Evolutionary conservation across 2,888 invertebrate species (phyloP), one percentile per base, ranked within the genome.

Genomic region (Perithous albicinctus): DNA sequence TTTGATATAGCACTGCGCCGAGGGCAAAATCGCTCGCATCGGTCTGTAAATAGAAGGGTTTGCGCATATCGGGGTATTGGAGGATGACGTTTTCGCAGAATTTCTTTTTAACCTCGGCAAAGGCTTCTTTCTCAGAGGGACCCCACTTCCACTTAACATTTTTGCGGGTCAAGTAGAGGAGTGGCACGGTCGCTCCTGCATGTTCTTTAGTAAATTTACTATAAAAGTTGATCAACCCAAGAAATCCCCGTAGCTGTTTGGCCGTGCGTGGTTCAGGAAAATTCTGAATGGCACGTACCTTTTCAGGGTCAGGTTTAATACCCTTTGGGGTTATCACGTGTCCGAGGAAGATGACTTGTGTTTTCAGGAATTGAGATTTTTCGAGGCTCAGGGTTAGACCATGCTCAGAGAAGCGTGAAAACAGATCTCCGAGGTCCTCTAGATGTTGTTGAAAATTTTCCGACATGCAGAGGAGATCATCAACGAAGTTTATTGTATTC

Each of bases 1-100:
- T 15, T 69, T 86, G 84, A 51, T 76, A 86, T 12, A 86, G 41
- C 10, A 79, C 69, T 3, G 78, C 85, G 0, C 80, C 83, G n/a
- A 85, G 5, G 0, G 69, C 85, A 2, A 48, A 35, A 46, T 83
- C 82, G 6, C 69, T 80, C 2, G 83, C n/a, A n/a, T n/a, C n/a
- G n/a, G n/a, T n/a, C n/a, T n/a, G n/a, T n/a, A n/a, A n/a, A n/a
- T n/a, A n/a, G 46, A 46, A 46, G 7, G 46, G 46, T n/a, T 12
- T 6, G 10, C 1, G 1, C 1, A 15, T 2, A 6, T 46, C 46
- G 2, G 75, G 72, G 23, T 77, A 70, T 12, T 38, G 18, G 2
- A 82, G 43, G 0, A 77, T 70, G 6, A 66, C 72, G n/a, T 64
- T 26, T n/a, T 82, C 18, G 12, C 82, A 35, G 26, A 82, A 82